Evolutionary conservation across 1,140 invertebrate genomes (phyloP).

Genomic region (Glomeris maerens): DNA sequence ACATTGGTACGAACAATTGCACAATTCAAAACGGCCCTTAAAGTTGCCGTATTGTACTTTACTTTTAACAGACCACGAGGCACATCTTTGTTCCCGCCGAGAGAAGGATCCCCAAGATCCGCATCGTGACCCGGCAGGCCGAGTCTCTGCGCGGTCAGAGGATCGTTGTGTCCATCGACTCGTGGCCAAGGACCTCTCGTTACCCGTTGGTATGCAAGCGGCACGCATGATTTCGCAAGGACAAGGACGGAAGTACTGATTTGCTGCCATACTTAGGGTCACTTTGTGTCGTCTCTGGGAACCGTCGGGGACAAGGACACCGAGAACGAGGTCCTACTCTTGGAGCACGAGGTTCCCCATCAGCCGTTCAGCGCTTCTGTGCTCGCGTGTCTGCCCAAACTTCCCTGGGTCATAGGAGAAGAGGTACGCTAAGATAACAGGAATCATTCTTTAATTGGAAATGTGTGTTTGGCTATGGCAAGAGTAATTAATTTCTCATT

Average conservation of each 20-base stretch:
- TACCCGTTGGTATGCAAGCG: slow-evolving; percentile 42
- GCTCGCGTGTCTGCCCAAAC: slow-evolving; percentile 71
- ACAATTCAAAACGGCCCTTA: too few species aligned
- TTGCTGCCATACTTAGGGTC: slow-evolving; percentile 45
- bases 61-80: slow-evolving; percentile 42
- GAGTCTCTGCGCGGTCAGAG: slow-evolving; percentile 62
- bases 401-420: slow-evolving; percentile 78
- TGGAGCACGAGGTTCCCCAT: slow-evolving; percentile 96
- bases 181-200: slow-evolving; percentile 73
- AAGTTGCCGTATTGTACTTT: slow-evolving; percentile 2
- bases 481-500: neutral
- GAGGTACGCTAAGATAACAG: slow-evolving; percentile 17
- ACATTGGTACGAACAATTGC: too few species aligned
- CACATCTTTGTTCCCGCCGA: slow-evolving; percentile 85
- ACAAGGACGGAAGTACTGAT: neutral
- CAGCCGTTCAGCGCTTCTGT: slow-evolving; percentile 88
- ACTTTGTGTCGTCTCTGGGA: slow-evolving; percentile 75
- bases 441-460: neutral
- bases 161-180: slow-evolving; percentile 82
- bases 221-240: neutral
- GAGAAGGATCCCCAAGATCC: slow-evolving; percentile 71
- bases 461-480: neutral
- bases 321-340: slow-evolving; percentile 81
- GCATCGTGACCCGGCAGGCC: slow-evolving; percentile 81
- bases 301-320: slow-evolving; percentile 70